Base-by-base conservation (phyloP, 2,888 invertebrate species). In the Hololepta plana region DNA sequence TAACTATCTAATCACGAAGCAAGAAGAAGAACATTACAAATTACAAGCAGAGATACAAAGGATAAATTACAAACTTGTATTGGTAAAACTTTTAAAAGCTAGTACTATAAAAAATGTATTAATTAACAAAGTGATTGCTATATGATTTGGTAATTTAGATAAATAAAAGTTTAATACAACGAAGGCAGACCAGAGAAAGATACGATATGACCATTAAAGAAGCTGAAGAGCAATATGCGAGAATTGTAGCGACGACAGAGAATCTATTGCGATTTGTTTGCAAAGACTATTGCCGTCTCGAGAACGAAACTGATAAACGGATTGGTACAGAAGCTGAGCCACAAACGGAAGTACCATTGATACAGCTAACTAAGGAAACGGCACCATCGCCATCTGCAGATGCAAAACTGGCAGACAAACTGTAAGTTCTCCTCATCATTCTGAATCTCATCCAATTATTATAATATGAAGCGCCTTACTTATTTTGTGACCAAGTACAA, bases 291-390 rank as follows among this genome's bases (percentile, higher is more conserved):
- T 35, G 38, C 6, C 38, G 42, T 24, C 28, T 50, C 8, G 44
- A 45, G 27, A 42, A 40, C 12, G 37, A 42, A 14, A 46, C 49
- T 38, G 47, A 51, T 26, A 51, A 51, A 35, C 48, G 45, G 32
- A 44, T 41, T 10, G 47, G 46, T n/a, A n/a, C n/a, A n/a, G n/a
- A n/a, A n/a, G n/a, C n/a, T n/a, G n/a, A n/a, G n/a, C n/a, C n/a
- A n/a, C n/a, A n/a, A n/a, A n/a, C n/a, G n/a, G n/a, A n/a, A n/a
- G n/a, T n/a, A n/a, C n/a, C n/a, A n/a, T n/a, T n/a, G n/a, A n/a
- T n/a, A n/a, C n/a, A n/a, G n/a, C n/a, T n/a, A n/a, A n/a, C n/a
- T n/a, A n/a, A n/a, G n/a, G n/a, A n/a, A n/a, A n/a, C n/a, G n/a
- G n/a, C n/a, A n/a, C n/a, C n/a, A n/a, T n/a, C n/a, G n/a, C n/a